phyloP scores from a whole-genome alignment of 1,140 invertebrate species.

The Lerema accius region DNA sequence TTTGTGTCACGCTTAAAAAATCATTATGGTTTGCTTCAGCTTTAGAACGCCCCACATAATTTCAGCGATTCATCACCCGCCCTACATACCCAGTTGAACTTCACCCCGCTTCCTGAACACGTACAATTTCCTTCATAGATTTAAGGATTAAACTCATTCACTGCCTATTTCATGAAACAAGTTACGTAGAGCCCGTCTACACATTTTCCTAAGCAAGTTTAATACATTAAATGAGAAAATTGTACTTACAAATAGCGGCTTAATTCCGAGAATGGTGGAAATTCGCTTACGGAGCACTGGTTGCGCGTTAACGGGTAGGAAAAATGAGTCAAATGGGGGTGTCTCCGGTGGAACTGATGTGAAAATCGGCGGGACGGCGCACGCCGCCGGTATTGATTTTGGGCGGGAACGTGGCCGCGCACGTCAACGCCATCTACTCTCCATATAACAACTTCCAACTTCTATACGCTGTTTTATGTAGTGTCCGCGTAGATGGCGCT shows the following conservation, averaged over 20 bases:
- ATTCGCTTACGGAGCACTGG: conserved; percentile 61
- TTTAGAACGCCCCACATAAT: conserved; percentile 14
- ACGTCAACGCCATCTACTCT: conserved; percentile 48
- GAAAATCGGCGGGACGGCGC: conserved; percentile 66
- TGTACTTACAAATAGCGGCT: conserved; percentile 52
- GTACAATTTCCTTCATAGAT: conserved; percentile 15
- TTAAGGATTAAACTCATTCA: conserved; percentile 21
- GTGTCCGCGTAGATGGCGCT: conserved; percentile 44
- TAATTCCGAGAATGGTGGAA: conserved; percentile 51
- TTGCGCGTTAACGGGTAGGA: conserved; percentile 56
- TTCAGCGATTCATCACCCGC: conserved; percentile 42
- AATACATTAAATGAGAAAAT: conserved; percentile 30
- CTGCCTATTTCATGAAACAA: conserved; percentile 7
- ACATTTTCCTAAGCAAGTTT: conserved; percentile 16
- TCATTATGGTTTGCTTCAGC: background rate
- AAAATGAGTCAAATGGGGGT: conserved; percentile 60
- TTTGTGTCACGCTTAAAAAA: background rate
- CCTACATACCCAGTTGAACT: conserved; percentile 56
- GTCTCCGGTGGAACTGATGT: conserved; percentile 64
- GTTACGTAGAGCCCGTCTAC: background rate
- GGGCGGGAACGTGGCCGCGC: conserved; percentile 60
- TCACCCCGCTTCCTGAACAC: conserved; percentile 40
- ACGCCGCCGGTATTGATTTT: conserved; percentile 73
- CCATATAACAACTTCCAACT: conserved; percentile 15
- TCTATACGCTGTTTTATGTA: conserved; percentile 22